These are phyloP conservation scores for Euphydryas editha DNA, from an alignment of 2,888 invertebrate species.

Conservation along the genomic window DNA sequence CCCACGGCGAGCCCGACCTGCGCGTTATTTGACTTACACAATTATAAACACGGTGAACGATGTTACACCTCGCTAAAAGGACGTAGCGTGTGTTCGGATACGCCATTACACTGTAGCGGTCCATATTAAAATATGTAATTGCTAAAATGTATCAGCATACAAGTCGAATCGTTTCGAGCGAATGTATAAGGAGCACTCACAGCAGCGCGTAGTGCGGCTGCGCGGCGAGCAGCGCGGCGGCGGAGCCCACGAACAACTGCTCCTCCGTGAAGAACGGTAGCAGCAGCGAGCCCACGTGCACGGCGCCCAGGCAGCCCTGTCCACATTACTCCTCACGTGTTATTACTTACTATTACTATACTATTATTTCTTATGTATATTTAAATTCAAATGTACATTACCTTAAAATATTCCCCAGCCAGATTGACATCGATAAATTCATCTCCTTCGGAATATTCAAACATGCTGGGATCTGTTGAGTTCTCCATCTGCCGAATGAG, in stretches of 20 bases:
- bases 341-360: not conserved
- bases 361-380: too few relatives aligned
- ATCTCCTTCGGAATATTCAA: conserved; percentile 70
- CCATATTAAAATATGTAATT: too few relatives aligned
- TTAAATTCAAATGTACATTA: conserved; percentile 38
- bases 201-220: conserved; percentile 74
- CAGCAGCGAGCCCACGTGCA: conserved; percentile 91
- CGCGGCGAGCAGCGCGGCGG: conserved; percentile 69
- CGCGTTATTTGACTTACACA: too few relatives aligned
- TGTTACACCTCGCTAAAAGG: too few relatives aligned
- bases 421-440: conserved; percentile 66
- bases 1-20: conserved; percentile 66
- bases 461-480: conserved; percentile 60
- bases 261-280: conserved; percentile 92
- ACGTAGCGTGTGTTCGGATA: too few relatives aligned
- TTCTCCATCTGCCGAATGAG: conserved; percentile 56
- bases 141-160: too few relatives aligned
- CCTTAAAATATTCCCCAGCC: conserved; percentile 77
- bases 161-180: too few relatives aligned
- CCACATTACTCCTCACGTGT: not conserved
- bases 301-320: conserved; percentile 94
- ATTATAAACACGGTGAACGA: too few relatives aligned
- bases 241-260: conserved; percentile 86
- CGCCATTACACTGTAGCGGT: too few relatives aligned
- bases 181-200: conserved; percentile 47